Base-by-base conservation (phyloP, 35 echinoderm and acorn worm genomes). In the Ophioderma brevispina region DNA sequence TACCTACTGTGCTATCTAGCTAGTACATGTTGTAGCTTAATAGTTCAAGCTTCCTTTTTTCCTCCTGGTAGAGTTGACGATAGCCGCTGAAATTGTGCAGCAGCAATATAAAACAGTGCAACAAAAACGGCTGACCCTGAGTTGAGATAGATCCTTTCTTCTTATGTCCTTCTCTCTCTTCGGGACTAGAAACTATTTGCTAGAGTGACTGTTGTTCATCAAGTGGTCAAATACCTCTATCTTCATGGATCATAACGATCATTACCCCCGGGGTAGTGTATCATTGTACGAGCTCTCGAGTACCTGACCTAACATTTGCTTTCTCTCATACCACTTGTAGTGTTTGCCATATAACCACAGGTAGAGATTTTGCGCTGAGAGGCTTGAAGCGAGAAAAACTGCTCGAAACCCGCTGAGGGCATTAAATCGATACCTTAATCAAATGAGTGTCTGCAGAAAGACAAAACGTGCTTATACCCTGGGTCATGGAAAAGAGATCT, bases 251-350 rank as follows among this genome's bases (percentile, higher is more conserved):
- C 59, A 30, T 70, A 70, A 70, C 59, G 59, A 70, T 70, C n/a
- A 70, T 25, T 2, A 70, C 59, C 59, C 46, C 59, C 10, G 59
- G 59, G 59, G 15, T 25, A 25, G 28, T 70, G 59, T 70, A 70
- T 70, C 59, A 70, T 25, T 15, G 17, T 70, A 70, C 59, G 10
- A 13, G 28, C 59, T 70, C 59, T 70, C 59, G 4, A 18, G 59
- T 70, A 70, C n/a, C n/a, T 70, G 59, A 70, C 59, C 59, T 70
- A 70, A 70, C 59, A 70, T 70, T 70, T 70, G 59, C 59, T 70
- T 70, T 70, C 59, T 70, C 59, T 70, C 5, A 13, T 13, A 70
- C 59, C 59, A 70, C 28, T 70, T 30, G 59, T 46, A 70, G 59
- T 13, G 59, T 70, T 70, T 70, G 59, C 23, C 10, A 70, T 70